Conservation (phyloP, 2,888 invertebrate species). For the Uloborus plumipes region DNA sequence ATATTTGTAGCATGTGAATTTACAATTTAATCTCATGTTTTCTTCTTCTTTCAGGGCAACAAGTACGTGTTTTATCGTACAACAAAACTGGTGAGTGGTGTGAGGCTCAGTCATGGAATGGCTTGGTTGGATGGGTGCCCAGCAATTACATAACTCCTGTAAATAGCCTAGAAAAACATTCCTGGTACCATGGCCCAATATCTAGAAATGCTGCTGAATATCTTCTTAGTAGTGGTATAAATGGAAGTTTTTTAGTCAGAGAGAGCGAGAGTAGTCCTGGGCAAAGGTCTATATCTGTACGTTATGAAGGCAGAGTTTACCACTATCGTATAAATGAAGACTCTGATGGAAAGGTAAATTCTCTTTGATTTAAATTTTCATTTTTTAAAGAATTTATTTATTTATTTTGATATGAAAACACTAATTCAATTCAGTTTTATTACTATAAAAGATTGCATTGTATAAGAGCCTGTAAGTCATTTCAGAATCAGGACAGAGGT, state of each 20-base stretch:
- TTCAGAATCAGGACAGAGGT: too few species aligned
- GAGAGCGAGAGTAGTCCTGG: constrained; percentile 96
- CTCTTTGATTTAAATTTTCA: background rate
- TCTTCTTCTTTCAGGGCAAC: constrained; percentile 80
- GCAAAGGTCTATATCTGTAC: constrained; percentile 85
- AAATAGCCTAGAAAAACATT: constrained; percentile 98
- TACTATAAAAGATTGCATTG: too few species aligned
- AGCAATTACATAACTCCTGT: constrained; percentile 98
- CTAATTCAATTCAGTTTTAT: too few species aligned
- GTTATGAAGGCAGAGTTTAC: constrained; percentile 97
- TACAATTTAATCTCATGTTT: background rate
- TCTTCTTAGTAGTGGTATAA: constrained; percentile 96
- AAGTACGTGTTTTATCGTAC: constrained; percentile 96
- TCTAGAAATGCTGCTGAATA: constrained; percentile 98
- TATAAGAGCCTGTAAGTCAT: too few species aligned
- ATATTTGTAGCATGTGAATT: too few species aligned
- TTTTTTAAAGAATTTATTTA: too few species aligned
- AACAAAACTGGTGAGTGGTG: constrained; percentile 99
- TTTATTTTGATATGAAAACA: too few species aligned
- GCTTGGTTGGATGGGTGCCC: constrained; percentile 98
- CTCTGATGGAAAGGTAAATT: constrained; percentile 84
- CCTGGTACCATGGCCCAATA: constrained; percentile 97
- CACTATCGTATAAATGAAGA: constrained; percentile 98
- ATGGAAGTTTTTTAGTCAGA: constrained; percentile 97
- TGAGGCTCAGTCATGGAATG: constrained; percentile 92